These are phyloP conservation scores for Rhingia rostrata DNA, from an alignment of 2,888 invertebrate species.

Conservation along the genomic window DNA sequence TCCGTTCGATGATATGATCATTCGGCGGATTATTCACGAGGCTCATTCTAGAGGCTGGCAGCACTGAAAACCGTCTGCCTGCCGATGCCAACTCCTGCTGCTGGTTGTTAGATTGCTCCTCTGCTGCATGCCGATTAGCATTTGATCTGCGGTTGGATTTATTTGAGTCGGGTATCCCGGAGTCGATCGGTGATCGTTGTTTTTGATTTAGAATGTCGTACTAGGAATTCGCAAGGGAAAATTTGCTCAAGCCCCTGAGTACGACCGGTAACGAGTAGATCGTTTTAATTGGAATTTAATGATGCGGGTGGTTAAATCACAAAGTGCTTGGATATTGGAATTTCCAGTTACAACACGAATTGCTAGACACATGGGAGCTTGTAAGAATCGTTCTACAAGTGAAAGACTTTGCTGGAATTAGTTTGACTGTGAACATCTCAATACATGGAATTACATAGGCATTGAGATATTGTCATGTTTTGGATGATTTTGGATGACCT, in stretches of 20 bases:
- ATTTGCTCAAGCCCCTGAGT: conserved; percentile 54
- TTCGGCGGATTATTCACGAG: conserved; percentile 73
- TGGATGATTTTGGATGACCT: too few relatives aligned
- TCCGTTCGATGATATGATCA: conserved; percentile 71
- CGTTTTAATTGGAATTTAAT: conserved; percentile 66
- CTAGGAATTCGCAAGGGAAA: conserved; percentile 65
- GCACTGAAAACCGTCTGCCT: conserved; percentile 14
- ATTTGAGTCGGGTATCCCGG: conserved; percentile 61
- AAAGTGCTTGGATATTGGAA: neutral
- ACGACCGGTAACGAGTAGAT: conserved; percentile 10
- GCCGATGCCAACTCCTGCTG: neutral
- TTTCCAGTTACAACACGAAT: neutral
- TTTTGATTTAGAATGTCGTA: conserved; percentile 60
- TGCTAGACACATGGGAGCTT: neutral
- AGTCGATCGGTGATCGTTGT: conserved; percentile 68
- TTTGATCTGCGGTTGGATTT: conserved; percentile 70
- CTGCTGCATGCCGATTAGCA: conserved; percentile 67
- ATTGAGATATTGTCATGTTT: too few relatives aligned
- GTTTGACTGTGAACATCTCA: neutral
- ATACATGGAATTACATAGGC: too few relatives aligned
- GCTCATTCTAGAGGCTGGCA: conserved; percentile 41
- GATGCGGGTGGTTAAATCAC: conserved; percentile 34
- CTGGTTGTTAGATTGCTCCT: conserved; percentile 33
- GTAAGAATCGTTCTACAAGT: neutral
- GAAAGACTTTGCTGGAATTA: neutral